These are phyloP conservation scores for Pogonomyrmex barbatus DNA, from an alignment of 1,140 invertebrate genomes.

Conservation along the genomic window DNA sequence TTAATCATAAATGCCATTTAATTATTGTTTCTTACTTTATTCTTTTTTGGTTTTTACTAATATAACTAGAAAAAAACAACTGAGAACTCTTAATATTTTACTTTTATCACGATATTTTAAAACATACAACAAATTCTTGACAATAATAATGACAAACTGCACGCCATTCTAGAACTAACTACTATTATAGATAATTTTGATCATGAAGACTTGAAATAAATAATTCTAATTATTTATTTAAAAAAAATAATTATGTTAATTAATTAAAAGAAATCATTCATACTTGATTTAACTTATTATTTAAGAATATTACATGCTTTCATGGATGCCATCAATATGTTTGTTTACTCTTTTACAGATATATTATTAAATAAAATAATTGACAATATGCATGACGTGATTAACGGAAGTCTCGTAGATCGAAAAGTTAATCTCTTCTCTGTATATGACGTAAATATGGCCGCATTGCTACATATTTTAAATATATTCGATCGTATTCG, in stretches of 20 bases:
- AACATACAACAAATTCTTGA: not conserved
- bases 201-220: not conserved
- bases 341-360: slow-evolving; percentile 26
- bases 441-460: slow-evolving; percentile 21
- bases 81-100: not conserved
- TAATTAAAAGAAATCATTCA: not conserved
- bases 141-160: not conserved
- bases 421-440: slow-evolving; percentile 42
- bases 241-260: not conserved
- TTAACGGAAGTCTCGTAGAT: not conserved
- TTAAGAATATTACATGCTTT: no score
- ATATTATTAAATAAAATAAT: slow-evolving; percentile 31
- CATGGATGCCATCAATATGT: no score
- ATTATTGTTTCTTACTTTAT: not conserved
- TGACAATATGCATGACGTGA: slow-evolving; percentile 22
- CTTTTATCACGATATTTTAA: not conserved
- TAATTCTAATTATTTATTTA: no score
- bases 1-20: not conserved
- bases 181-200: no score
- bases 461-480: slow-evolving; percentile 5
- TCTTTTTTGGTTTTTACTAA: not conserved
- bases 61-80: not conserved
- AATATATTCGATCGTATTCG: not conserved
- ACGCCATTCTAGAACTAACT: not conserved
- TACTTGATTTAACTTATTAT: not conserved